A percentile compares a stretch with the other conserved stretches of the same genome.
Evolutionary conservation across 2,888 invertebrate genomes (phyloP).

Genomic region (Ochropacha duplaris): DNA sequence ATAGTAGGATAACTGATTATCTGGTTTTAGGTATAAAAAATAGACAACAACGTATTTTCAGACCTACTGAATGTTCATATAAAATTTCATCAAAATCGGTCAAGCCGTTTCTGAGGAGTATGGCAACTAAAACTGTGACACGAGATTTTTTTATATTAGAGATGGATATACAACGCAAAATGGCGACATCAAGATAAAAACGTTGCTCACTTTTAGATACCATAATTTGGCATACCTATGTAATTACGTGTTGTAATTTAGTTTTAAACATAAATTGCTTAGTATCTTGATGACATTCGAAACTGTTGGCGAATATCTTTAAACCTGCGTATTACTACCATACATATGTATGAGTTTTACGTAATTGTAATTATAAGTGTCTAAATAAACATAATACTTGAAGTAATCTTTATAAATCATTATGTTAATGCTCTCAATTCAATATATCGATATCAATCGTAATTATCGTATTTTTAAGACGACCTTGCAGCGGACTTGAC

Average conservation of each 20-base stretch:
- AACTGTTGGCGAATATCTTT: not conserved
- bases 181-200: not conserved
- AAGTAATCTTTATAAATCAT: not conserved
- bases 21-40: too few species aligned
- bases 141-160: too few species aligned
- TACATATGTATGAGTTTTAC: not conserved
- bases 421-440: not conserved
- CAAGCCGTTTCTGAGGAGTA: too few species aligned
- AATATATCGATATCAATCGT: not conserved
- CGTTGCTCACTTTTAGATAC: not conserved
- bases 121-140: too few species aligned
- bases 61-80: too few species aligned
- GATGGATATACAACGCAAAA: not conserved
- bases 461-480: conserved; percentile 12
- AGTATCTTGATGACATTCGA: not conserved
- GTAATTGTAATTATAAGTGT: not conserved
- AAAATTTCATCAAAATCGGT: too few species aligned
- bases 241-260: too few species aligned
- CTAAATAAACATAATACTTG: not conserved
- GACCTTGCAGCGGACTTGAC: conserved; percentile 34
- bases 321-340: not conserved
- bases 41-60: too few species aligned
- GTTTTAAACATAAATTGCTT: not conserved
- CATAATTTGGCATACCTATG: not conserved
- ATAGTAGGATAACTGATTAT: too few species aligned